A percentile compares a stretch with the other conserved stretches of the same genome.
phyloP scores from a whole-genome alignment of 2,797 vertebrate species.

The Peromyscus eremicus region DNA sequence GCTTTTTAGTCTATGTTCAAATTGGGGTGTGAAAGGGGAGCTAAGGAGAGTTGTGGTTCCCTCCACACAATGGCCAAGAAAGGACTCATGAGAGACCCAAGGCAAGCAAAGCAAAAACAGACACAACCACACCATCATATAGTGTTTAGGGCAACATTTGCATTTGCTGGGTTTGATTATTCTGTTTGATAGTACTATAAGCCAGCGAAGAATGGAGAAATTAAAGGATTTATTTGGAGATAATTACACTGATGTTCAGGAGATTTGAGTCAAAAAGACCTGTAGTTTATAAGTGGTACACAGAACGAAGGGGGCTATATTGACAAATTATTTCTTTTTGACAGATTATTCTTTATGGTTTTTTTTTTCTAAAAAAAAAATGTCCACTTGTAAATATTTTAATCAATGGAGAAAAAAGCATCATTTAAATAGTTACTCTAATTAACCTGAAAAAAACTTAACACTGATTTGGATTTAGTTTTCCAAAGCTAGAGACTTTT shows the following conservation, averaged over 20 bases:
- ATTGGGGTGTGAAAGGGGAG: neutral
- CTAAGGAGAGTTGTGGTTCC: neutral
- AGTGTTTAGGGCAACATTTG: neutral
- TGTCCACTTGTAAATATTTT: neutral
- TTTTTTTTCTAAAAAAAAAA: neutral
- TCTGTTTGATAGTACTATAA: neutral
- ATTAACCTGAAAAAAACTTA: conserved; percentile 42
- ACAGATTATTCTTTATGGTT: neutral
- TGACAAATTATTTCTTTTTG: neutral
- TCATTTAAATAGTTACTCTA: conserved; percentile 27
- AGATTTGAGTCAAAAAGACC: neutral
- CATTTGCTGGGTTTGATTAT: neutral
- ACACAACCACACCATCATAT: neutral
- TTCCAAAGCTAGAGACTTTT: neutral
- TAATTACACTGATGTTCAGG: neutral
- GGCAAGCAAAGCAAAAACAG: neutral
- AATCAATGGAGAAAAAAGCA: neutral
- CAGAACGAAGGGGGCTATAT: conserved; percentile 5
- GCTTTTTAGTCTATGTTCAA: conserved; percentile 62
- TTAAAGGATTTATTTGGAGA: neutral
- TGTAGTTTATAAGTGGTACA: neutral
- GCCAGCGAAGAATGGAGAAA: neutral
- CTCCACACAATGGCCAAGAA: conserved; percentile 20
- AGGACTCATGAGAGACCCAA: neutral
- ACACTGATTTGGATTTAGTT: neutral